These are phyloP conservation scores for Sminthurides bifidus DNA, from an alignment of 1,140 invertebrate genomes.

Conservation along the genomic window DNA sequence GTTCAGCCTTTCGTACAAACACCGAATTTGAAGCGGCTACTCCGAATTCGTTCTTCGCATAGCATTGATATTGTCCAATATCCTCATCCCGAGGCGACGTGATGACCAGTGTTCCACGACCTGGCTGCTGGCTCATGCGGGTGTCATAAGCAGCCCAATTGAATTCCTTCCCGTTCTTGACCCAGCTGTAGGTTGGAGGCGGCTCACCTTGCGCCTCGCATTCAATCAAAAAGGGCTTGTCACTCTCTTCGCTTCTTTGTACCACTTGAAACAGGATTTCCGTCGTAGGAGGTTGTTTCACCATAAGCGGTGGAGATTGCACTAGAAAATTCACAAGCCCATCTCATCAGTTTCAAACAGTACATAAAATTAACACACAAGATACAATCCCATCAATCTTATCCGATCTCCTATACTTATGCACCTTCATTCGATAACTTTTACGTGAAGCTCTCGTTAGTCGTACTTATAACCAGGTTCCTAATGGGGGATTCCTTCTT, in stretches of 20 bases:
- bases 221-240: constrained; percentile 87
- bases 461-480: too few relatives aligned
- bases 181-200: constrained; percentile 77
- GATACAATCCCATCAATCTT: too few relatives aligned
- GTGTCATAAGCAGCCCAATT: constrained; percentile 61
- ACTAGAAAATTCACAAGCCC: constrained; percentile 35
- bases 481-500: too few relatives aligned
- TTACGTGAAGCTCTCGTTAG: too few relatives aligned
- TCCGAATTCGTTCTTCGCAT: constrained; percentile 72
- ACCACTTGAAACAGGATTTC: constrained; percentile 84
- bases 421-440: too few relatives aligned
- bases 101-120: constrained; percentile 80
- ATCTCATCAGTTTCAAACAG: too few relatives aligned
- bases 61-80: constrained; percentile 84
- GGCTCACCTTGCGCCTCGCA: constrained; percentile 89
- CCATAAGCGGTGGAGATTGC: constrained; percentile 73
- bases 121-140: constrained; percentile 81
- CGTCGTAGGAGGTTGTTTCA: constrained; percentile 78
- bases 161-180: constrained; percentile 86
- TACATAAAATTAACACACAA: background rate
- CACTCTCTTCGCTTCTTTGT: constrained; percentile 62
- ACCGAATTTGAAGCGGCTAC: constrained; percentile 87
- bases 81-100: constrained; percentile 68
- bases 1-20: constrained; percentile 83
- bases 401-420: too few relatives aligned